Evolutionary conservation across 2,888 invertebrate species (phyloP).

Genomic region (Charanyca ferruginea): DNA sequence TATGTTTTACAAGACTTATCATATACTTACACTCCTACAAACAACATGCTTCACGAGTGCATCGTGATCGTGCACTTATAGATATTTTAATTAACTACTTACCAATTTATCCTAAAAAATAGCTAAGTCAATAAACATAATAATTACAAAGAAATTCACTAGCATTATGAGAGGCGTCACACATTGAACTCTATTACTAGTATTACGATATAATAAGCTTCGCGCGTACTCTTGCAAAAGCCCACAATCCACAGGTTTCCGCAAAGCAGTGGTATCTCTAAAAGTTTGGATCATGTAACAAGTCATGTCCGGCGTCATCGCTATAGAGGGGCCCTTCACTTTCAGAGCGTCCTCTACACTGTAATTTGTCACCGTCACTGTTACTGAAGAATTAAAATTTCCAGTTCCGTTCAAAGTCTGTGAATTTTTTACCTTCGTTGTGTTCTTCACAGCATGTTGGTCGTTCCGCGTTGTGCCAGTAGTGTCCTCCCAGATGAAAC

Average conservation of each 20-base stretch:
- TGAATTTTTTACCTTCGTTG: slow-evolving; percentile 62
- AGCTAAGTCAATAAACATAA: no score
- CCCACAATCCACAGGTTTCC: slow-evolving; percentile 60
- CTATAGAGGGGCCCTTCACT: slow-evolving; percentile 77
- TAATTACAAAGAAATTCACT: no score
- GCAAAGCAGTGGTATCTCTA: slow-evolving; percentile 63
- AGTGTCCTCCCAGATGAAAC: slow-evolving; percentile 76
- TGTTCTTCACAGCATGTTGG: slow-evolving; percentile 54
- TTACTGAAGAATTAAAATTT: slow-evolving; percentile 53
- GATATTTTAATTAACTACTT: no score
- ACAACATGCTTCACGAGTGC: no score
- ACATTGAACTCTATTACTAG: no score
- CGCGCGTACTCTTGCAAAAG: slow-evolving; percentile 54
- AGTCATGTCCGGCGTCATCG: slow-evolving; percentile 75
- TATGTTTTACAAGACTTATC: no score
- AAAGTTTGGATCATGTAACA: slow-evolving; percentile 76
- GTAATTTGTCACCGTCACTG: slow-evolving; percentile 67
- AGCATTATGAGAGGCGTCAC: no score
- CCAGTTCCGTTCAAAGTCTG: slow-evolving; percentile 38
- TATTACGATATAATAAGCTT: no score
- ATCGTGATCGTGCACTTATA: no score
- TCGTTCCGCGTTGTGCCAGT: slow-evolving; percentile 27
- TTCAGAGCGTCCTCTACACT: slow-evolving; percentile 75
- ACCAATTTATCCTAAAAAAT: no score
- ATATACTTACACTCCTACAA: no score